Percentiles rank a stretch among this genome's conserved stretches.
Evolutionary conservation across 2,797 vertebrate genomes (phyloP).

Genomic region (Gymnocypris eckloni): DNA sequence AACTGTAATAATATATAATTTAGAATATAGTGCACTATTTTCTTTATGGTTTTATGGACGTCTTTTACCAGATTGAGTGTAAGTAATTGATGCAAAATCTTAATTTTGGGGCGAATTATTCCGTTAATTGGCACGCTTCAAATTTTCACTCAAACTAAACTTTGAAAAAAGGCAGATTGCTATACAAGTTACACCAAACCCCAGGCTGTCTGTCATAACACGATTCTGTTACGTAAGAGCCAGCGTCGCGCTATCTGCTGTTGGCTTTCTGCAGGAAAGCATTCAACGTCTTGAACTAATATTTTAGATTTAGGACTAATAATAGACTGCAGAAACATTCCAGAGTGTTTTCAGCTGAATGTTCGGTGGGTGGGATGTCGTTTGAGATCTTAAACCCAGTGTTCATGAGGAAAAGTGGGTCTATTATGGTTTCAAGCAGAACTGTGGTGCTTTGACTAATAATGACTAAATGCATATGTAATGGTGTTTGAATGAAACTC

Average conservation of each 20-base stretch:
- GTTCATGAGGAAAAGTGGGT: neutral
- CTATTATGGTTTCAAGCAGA: neutral
- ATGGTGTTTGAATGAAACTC: neutral
- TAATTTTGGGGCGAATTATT: neutral
- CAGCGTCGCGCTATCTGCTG: neutral
- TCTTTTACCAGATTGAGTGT: neutral
- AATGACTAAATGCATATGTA: neutral
- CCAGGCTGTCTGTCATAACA: neutral
- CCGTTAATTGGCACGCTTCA: neutral
- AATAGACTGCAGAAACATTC: slow-evolving; percentile 33
- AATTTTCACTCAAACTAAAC: neutral
- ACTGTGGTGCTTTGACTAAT: neutral
- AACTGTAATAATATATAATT: neutral
- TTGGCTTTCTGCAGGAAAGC: neutral
- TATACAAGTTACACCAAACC: neutral
- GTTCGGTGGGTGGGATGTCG: neutral
- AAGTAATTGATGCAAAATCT: neutral
- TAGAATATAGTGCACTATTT: neutral
- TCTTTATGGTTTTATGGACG: neutral
- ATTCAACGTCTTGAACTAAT: neutral
- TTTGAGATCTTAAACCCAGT: neutral
- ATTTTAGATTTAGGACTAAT: slow-evolving; percentile 27
- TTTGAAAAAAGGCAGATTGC: neutral
- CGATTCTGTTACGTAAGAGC: neutral
- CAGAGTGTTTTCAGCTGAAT: neutral